Base-by-base conservation (phyloP, 2,888 invertebrate species). In the Yponomeuta plumbellus region DNA sequence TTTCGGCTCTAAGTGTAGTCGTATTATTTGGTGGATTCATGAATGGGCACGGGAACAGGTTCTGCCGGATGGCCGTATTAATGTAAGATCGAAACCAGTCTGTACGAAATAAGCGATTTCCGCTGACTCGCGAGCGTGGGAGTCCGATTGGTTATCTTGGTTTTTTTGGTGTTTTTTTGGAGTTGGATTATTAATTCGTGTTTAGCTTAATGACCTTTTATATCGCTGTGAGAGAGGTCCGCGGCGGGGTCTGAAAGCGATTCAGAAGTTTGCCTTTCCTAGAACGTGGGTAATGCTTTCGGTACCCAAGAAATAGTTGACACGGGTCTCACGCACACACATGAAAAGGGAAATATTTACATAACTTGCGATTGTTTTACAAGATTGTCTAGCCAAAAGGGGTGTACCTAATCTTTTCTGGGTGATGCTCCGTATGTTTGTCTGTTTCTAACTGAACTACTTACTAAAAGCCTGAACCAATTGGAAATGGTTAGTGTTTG, bases 91-190 rank as follows among this genome's bases (percentile, higher is more conserved):
- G 66, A 70, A 75, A 82, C 83, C 79, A 76, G 83, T 81, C 77
- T 76, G 75, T 73, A 69, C 70, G 67, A 68, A 73, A 76, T 76
- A 70, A 71, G 70, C 76, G 75, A 77, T 83, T 81, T 84, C 84
- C 84, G 81, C 74, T 68, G 77, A 72, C 78, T 75, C 80, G 78
- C 76, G 67, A 72, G 68, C 80, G 81, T 83, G 83, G 79, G 84
- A 83, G 80, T 75, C 66, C 63, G 65, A 66, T 70, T 13, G 44
- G 44, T 52, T 52, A 52, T 52, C 65, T 71, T 69, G 73, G 72
- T 71, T 65, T 69, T 68, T 68, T 62, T 65, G 69, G 66, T 68
- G 40, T 56, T 13, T 20, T 69, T 68, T 68, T 52, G 59, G 69
- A 65, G 68, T 62, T 21, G 34, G 34, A 63, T 66, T 69, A 67